These are phyloP conservation scores for Cydia amplana DNA, from an alignment of 1,140 invertebrate genomes.

Conservation along the genomic window DNA sequence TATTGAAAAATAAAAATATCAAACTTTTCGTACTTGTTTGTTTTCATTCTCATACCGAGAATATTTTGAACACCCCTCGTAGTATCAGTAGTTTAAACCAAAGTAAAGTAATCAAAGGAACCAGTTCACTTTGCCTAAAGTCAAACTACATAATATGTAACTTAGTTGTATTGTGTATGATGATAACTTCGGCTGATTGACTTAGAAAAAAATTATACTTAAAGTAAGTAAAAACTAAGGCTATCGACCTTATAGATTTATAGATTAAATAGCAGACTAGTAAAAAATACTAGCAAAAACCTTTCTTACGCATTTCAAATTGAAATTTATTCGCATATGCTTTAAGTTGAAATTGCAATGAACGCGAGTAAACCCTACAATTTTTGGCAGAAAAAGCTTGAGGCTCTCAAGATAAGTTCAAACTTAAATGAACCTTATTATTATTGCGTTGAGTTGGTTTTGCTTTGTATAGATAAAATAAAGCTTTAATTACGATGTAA, in stretches of 20 bases:
- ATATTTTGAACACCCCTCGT: too few species aligned
- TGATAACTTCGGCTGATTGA: too few species aligned
- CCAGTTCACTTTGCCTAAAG: too few species aligned
- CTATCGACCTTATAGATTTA: slow-evolving; percentile 8
- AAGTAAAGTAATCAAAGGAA: too few species aligned
- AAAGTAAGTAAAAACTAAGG: not conserved
- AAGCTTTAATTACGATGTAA: not conserved
- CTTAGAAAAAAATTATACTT: not conserved
- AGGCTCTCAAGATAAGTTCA: not conserved
- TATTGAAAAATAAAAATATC: too few species aligned
- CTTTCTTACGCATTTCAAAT: not conserved
- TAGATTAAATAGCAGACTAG: not conserved
- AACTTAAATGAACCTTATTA: not conserved
- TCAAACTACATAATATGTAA: too few species aligned
- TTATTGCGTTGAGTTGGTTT: not conserved
- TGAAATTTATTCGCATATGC: not conserved
- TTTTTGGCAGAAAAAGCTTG: not conserved
- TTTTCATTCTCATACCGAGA: too few species aligned
- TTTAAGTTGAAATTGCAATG: not conserved
- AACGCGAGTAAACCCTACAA: not conserved
- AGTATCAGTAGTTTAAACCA: too few species aligned
- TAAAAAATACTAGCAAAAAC: not conserved
- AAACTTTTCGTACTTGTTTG: too few species aligned
- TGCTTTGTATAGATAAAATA: not conserved
- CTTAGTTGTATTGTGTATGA: too few species aligned